Evolutionary conservation across 2,113 vertebrate species (phyloP), one percentile per base, ranked within the genome.

Genomic region (Cochlearius cochlearius): DNA sequence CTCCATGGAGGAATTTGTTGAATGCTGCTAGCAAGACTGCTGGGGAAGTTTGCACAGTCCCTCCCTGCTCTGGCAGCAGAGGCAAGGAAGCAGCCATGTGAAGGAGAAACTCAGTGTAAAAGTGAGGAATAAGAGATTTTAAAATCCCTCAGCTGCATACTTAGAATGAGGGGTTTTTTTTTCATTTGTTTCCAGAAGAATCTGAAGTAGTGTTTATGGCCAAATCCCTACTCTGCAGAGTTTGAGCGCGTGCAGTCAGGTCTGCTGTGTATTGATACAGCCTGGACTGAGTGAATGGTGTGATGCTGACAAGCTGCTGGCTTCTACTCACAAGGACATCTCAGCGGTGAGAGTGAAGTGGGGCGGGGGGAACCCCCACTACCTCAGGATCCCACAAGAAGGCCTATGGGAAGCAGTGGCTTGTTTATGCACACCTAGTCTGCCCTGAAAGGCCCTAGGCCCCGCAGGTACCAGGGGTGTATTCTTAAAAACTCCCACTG

Each of bases 231-330:
- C 5, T 11, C 23, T 11, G 58, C 0, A 10, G 86, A 47, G 27
- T 8, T 2, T 22, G 10, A 55, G 86, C 9, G 6, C 18, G 2
- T 1, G 1, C 15, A 23, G 0, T 17, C 34, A 12, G 21, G 32
- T 3, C 36, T 58, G 80, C 56, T 53, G 69, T 8, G 34, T 6
- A 3, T 43, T 30, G 63, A 2, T 38, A 9, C 62, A 74, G 63
- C 62, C 75, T 8, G 71, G 41, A 18, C 58, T 15, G 50, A 67
- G 69, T 64, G 3, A 34, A 1, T 0, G 25, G 22, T 8, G 73
- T 4, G 76, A 6, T 59, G 71, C 74, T 68, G 84, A 20, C 5
- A 29, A 52, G 74, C 55, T 67, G 62, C 63, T 67, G 76, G 32
- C 75, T 92, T 22, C 23, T 59, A 8, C 59, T 45, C 22, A 0